Conservation (phyloP, 2,888 invertebrate genomes). For the Drosophila prolongata region DNA sequence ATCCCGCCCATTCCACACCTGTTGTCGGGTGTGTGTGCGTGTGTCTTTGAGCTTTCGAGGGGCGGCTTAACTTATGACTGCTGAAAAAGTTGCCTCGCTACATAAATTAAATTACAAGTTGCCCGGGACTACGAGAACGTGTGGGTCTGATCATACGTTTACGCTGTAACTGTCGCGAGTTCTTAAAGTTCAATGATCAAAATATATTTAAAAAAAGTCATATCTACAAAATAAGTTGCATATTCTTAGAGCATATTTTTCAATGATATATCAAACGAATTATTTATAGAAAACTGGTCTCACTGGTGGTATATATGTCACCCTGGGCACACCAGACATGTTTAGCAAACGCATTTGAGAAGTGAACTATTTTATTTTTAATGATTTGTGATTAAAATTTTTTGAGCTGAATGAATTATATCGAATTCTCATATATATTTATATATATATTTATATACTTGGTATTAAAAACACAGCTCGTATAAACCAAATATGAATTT, state of each 20-base stretch:
- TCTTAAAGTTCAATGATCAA: not conserved
- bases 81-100: conserved; percentile 70
- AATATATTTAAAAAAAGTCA: not conserved
- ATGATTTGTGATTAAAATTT: not conserved
- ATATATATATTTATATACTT: too few species aligned
- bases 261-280: too few species aligned
- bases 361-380: not conserved
- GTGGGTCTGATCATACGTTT: conserved; percentile 9
- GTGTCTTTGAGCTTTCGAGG: conserved; percentile 3
- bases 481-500: conserved; percentile 3
- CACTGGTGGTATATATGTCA: too few species aligned
- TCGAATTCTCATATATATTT: too few species aligned
- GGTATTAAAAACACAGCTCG: not conserved
- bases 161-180: not conserved
- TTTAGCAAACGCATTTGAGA: too few species aligned
- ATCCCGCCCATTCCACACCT: conserved; percentile 46
- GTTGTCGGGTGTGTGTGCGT: conserved; percentile 32
- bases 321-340: too few species aligned
- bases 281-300: too few species aligned
- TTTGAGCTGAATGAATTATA: too few species aligned
- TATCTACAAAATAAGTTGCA: too few species aligned
- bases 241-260: too few species aligned
- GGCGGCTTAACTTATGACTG: conserved; percentile 69
- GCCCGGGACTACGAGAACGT: conserved; percentile 13
- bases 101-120: conserved; percentile 74